phyloP scores from a whole-genome alignment of 2,113 vertebrate species.

The Morone saxatilis region DNA sequence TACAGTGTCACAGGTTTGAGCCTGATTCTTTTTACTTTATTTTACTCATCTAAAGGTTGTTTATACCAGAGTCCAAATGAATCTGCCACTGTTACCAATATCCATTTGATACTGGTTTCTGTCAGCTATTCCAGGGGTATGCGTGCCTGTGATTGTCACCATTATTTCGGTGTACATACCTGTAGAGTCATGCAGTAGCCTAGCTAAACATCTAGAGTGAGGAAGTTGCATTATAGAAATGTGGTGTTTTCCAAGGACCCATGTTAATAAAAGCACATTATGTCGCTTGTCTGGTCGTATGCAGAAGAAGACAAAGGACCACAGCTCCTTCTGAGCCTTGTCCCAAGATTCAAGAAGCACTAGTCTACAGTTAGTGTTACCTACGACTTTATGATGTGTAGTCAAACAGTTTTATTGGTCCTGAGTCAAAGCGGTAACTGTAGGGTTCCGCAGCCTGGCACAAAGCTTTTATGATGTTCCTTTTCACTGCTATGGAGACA shows the following conservation, averaged over 20 bases:
- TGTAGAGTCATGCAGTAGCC: not conserved
- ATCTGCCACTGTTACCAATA: no score
- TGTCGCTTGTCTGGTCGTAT: conserved; percentile 10
- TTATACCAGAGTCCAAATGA: not conserved
- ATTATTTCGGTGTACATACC: not conserved
- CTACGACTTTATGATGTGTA: conserved; percentile 64
- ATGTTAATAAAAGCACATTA: not conserved
- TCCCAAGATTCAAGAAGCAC: conserved; percentile 34
- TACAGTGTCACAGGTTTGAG: conserved; percentile 9
- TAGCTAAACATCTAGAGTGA: no score
- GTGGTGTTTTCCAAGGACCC: not conserved
- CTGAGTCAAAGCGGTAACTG: conserved; percentile 64
- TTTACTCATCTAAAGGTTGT: not conserved
- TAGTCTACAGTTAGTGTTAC: conserved; percentile 36
- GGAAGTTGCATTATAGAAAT: not conserved
- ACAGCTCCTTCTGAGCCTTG: not conserved
- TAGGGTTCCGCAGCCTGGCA: conserved; percentile 57
- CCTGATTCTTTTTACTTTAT: not conserved
- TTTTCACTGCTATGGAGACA: conserved; percentile 71
- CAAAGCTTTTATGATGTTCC: conserved; percentile 71
- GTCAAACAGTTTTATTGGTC: conserved; percentile 69
- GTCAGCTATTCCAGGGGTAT: not conserved
- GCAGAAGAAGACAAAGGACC: not conserved
- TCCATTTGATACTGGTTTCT: no score
- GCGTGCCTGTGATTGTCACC: not conserved